Base-by-base conservation (phyloP, 2,888 invertebrate species). In the Apamea sordens region DNA sequence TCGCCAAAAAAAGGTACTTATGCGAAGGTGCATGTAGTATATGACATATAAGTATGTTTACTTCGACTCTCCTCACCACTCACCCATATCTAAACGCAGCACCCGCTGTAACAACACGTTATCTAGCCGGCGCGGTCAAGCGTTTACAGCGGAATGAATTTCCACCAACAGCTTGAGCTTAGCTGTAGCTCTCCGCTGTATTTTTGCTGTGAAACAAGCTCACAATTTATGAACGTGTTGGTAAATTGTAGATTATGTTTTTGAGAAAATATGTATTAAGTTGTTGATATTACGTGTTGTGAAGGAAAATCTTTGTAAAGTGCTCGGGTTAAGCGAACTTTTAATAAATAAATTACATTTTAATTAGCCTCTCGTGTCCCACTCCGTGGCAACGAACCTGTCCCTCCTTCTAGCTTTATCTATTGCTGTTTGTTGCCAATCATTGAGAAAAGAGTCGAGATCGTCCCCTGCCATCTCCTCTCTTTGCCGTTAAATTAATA, bases 111-210 rank as follows among this genome's bases (percentile, higher is more conserved):
- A 94, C 94, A 94, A 93, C 93, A 93, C 92, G 94, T 93, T 95
- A 95, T 95, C 95, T 94, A 91, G 90, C 85, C 87, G 85, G 89
- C 85, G 92, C 93, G 94, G 94, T 93, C 94, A 92, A 93, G 92
- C 93, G 92, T 91, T 91, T 89, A 89, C 88, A 85, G 81, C 90
- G 92, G 89, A 93, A 93, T 93, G 94, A 92, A 94, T 95, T 95
- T 92, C 93, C 93, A 92, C 88, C 83, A 86, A 80, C 84, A 83
- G 85, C 81, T 82, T 81, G 82, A 86, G 83, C 83, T 86, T 69
- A 86, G 82, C 74, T 63, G n/a, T 71, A 72, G 76, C 67, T 64
- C 64, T 64, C 67, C 73, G 64, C 50, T 68, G 65, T 70, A 75
- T 81, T 90, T 90, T 86, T 85, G 69, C 64, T 69, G 61, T 61